Evolutionary conservation across 1,140 invertebrate genomes (phyloP).

Genomic region (Ectropis grisescens): DNA sequence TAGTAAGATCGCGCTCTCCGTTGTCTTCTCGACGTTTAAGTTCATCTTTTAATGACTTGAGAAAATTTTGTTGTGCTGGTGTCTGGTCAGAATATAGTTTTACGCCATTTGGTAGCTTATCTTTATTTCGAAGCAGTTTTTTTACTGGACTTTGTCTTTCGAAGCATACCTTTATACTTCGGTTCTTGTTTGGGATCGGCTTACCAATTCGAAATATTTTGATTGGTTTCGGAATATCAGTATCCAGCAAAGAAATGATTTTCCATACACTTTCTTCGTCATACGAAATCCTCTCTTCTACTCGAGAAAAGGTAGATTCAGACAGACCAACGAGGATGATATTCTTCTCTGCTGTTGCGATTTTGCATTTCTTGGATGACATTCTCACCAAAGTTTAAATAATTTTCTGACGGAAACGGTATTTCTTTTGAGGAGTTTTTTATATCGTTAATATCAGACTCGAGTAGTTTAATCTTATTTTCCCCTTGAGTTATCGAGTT

Average conservation of each 20-base stretch:
- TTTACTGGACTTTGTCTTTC: neutral
- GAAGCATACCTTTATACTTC: neutral
- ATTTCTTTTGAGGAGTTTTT: no score
- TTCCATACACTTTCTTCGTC: constrained; percentile 5
- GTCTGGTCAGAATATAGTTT: neutral
- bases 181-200: neutral
- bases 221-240: constrained; percentile 7
- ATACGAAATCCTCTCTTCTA: no score
- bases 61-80: neutral
- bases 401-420: neutral
- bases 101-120: neutral
- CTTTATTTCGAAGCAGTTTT: neutral
- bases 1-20: neutral
- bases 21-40: neutral
- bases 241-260: constrained; percentile 3
- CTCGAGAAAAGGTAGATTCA: constrained; percentile 1
- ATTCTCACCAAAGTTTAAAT: neutral
- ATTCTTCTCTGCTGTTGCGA: no score
- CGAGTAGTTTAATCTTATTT: constrained; percentile 8
- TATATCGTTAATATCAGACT: no score
- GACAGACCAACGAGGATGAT: constrained; percentile 6
- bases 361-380: no score
- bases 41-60: neutral
- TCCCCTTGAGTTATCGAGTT: constrained; percentile 4
- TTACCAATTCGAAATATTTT: neutral